Conservation (phyloP, 2,888 invertebrate species). For the Amblyteles armatorius region DNA sequence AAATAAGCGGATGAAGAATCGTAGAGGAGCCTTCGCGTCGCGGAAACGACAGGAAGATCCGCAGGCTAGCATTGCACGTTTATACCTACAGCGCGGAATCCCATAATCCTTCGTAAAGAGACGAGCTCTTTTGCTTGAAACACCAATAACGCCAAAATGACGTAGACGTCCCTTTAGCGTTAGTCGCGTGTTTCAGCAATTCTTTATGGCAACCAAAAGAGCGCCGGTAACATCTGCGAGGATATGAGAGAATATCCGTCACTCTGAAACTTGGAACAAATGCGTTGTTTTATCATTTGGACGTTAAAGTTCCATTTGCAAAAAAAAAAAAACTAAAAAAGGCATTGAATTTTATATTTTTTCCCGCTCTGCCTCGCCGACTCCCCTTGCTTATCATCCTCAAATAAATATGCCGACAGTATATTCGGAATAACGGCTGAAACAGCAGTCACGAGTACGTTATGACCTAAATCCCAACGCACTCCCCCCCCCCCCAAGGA, state of each 20-base stretch:
- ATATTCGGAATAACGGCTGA: conserved; percentile 37
- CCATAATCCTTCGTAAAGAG: conserved; percentile 23
- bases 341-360: background rate
- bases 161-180: background rate
- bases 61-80: background rate
- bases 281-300: background rate
- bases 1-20: background rate
- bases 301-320: background rate
- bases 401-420: conserved; percentile 48
- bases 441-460: conserved; percentile 36
- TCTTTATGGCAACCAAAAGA: background rate
- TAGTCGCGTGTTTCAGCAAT: conserved; percentile 11
- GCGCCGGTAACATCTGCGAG: conserved; percentile 5
- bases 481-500: conserved; percentile 32
- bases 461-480: conserved; percentile 58
- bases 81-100: conserved; percentile 2
- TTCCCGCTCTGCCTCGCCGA: background rate
- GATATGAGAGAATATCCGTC: background rate
- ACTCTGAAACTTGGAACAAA: background rate
- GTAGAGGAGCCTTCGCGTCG: conserved; percentile 24
- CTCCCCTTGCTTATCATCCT: conserved; percentile 27
- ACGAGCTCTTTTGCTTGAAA: background rate
- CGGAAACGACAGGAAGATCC: conserved; percentile 29
- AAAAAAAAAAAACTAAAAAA: background rate
- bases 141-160: background rate